Conservation (phyloP, 1,140 invertebrate species). For the Drosophila ironensis region DNA sequence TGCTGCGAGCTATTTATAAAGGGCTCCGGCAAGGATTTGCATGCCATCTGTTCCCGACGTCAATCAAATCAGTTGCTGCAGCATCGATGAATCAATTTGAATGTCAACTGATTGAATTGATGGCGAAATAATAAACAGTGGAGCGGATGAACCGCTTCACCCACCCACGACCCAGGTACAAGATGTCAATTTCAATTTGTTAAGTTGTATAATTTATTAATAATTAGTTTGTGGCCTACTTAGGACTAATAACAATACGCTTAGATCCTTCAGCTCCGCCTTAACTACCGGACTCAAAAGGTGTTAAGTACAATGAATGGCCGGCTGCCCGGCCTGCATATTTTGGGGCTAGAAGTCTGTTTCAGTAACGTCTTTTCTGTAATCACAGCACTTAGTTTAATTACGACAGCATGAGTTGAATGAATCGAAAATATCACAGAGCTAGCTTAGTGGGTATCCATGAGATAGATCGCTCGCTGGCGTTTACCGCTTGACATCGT, state of each 20-base stretch:
- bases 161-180: too few species aligned
- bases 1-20: slow-evolving; percentile 36
- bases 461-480: slow-evolving; percentile 8
- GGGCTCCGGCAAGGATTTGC: slow-evolving; percentile 29
- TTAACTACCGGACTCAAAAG: slow-evolving; percentile 4
- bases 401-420: slow-evolving; percentile 35
- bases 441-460: slow-evolving; percentile 40
- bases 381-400: slow-evolving; percentile 70
- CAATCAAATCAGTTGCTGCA: slow-evolving; percentile 54
- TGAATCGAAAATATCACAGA: slow-evolving; percentile 59
- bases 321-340: background rate
- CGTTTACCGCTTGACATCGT: slow-evolving; percentile 49
- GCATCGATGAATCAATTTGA: slow-evolving; percentile 52
- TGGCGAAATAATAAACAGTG: slow-evolving; percentile 39
- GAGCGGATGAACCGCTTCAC: background rate
- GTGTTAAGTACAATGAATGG: slow-evolving; percentile 44
- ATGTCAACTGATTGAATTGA: slow-evolving; percentile 59
- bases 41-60: slow-evolving; percentile 36
- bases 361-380: slow-evolving; percentile 39
- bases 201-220: slow-evolving; percentile 64
- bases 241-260: slow-evolving; percentile 54
- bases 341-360: slow-evolving; percentile 41
- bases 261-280: background rate
- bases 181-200: slow-evolving; percentile 1
- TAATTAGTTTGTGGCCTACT: slow-evolving; percentile 52